A percentile compares a stretch with the other conserved stretches of the same genome.
Conservation (phyloP, 30 jellyfish, hydroid and myxozoan genomes). For the Calvadosia cruxmelitensis region DNA sequence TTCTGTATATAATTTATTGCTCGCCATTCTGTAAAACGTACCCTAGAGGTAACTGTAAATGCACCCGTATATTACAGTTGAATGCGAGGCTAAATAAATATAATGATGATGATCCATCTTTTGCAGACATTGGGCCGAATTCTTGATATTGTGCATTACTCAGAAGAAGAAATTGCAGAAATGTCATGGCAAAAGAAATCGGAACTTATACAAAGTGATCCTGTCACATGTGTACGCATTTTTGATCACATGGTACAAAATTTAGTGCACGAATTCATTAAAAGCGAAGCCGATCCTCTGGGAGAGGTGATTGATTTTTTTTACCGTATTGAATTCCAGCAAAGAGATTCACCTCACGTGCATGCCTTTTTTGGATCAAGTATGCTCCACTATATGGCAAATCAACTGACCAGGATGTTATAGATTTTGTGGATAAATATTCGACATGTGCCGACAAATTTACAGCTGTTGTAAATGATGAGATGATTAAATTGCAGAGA, state of each 20-base stretch:
- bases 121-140: background rate
- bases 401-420: background rate
- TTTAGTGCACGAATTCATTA: slow-evolving; percentile 1
- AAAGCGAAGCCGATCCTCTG: too few relatives aligned
- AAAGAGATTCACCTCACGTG: slow-evolving; percentile 35
- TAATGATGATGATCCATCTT: too few relatives aligned
- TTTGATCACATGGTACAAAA: slow-evolving; percentile 10
- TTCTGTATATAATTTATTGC: too few relatives aligned
- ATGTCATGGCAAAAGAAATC: slow-evolving; percentile 22
- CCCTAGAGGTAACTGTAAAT: too few relatives aligned
- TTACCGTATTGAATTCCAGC: slow-evolving; percentile 32
- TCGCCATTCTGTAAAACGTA: too few relatives aligned
- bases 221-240: slow-evolving; percentile 6
- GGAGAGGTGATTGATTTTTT: slow-evolving; percentile 15
- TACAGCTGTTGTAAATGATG: slow-evolving; percentile 6
- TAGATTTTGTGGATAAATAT: slow-evolving; percentile 14
- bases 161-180: background rate
- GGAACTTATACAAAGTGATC: too few relatives aligned
- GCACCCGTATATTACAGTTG: too few relatives aligned
- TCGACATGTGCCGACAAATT: slow-evolving; percentile 1
- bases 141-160: background rate
- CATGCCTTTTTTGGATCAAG: slow-evolving; percentile 39
- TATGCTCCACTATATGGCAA: slow-evolving; percentile 20
- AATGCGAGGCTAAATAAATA: too few relatives aligned
- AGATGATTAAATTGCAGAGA: slow-evolving; percentile 10